Evolutionary conservation across 2,888 invertebrate species (phyloP), one percentile per base, ranked within the genome.

Genomic region (Metallyticus violacea): DNA sequence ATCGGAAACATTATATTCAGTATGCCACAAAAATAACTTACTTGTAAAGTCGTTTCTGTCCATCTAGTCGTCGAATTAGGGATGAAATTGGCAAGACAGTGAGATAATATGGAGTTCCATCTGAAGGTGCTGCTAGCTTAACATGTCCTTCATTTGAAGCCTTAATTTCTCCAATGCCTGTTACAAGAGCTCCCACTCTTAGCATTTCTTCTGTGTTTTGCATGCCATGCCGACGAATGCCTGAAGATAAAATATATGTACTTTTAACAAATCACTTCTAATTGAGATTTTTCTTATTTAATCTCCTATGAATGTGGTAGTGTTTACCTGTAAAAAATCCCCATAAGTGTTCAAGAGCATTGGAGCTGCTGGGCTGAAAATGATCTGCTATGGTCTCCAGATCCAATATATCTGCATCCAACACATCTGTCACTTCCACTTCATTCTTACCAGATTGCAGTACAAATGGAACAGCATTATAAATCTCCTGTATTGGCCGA

Each of bases 191-290:
- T 25, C 97, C 97, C 90, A 96, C 96, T 0, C 97, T 93, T 5
- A 98, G 92, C 94, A 98, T 96, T 92, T 96, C 95, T 91, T 98
- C 98, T 82, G 97, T 97, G 6, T 96, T 96, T 91, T 98, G 97
- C 27, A 97, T 92, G 0, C 98, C 98, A 88, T 96, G 94, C 90
- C 96, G 96, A 0, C 96, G 93, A 7, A 92, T 91, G 88, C 94
- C 94, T 88, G 96, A 95, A 3, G 28, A 27, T 3, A 28, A 0
- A 29, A 9, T 62, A 78, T 26, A 15, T 62, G 40, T 22, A 0
- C 0, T 15, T 26, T 26, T 26, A 1, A 7, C 1, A 26, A 78
- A 78, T 7, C 26, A 79, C 1, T 0, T 27, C 25, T 26, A 27
- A 26, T 79, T 5, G 40, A 40, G 15, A 40, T 9, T 7, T 62